Evolutionary conservation across 2,888 invertebrate genomes (phyloP).

Genomic region (Ernsta delagoae): DNA sequence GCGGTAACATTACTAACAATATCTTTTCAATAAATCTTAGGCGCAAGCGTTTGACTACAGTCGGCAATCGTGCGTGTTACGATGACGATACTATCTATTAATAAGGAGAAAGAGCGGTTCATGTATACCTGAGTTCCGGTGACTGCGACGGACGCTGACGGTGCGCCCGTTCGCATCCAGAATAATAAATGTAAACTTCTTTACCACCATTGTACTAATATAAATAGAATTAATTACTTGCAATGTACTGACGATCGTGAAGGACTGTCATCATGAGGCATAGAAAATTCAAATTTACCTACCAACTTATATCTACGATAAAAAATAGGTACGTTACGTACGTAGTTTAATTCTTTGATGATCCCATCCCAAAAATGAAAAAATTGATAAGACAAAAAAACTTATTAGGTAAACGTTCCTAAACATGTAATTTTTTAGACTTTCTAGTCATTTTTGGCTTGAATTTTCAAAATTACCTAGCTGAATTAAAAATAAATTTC

Average conservation of each 20-base stretch:
- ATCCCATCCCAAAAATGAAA: too few species aligned
- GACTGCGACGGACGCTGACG: slow-evolving; percentile 54
- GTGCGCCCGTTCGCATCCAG: slow-evolving; percentile 51
- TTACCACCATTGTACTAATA: slow-evolving; percentile 41
- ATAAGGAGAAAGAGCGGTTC: slow-evolving; percentile 63
- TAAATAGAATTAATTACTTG: slow-evolving; percentile 34
- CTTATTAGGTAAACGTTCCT: too few species aligned
- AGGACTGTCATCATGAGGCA: slow-evolving; percentile 13
- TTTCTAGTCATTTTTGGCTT: too few species aligned
- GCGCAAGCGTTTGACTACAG: slow-evolving; percentile 32
- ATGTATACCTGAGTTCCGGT: slow-evolving; percentile 66
- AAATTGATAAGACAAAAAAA: too few species aligned
- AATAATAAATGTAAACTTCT: slow-evolving; percentile 56
- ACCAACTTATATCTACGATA: too few species aligned
- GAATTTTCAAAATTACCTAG: too few species aligned
- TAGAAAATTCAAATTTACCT: too few species aligned
- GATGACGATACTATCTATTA: slow-evolving; percentile 58
- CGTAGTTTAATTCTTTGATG: too few species aligned
- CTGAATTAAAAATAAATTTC: too few species aligned
- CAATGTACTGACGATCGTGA: slow-evolving; percentile 19
- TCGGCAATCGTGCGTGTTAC: slow-evolving; percentile 52
- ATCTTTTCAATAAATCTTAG: slow-evolving; percentile 41
- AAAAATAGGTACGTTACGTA: too few species aligned
- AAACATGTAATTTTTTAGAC: too few species aligned
- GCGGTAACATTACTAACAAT: slow-evolving; percentile 39